Evolutionary conservation across 2,113 vertebrate species (phyloP).

Genomic region (Heterochromis multidens): DNA sequence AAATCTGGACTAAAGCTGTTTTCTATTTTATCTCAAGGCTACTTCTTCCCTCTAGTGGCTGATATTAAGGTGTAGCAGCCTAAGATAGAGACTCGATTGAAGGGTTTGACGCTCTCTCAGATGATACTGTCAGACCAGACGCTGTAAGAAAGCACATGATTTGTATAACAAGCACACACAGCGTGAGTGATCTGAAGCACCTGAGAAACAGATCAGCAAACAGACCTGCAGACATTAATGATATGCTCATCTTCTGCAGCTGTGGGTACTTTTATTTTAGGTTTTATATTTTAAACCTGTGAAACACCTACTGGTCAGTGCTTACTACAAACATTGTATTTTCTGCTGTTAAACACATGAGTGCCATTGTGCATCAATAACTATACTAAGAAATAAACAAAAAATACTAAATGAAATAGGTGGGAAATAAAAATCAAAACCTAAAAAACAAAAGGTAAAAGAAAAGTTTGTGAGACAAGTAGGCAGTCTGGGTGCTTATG

Average conservation of each 20-base stretch:
- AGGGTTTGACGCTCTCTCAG: background rate
- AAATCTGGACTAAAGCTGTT: background rate
- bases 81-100: background rate
- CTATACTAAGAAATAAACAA: background rate
- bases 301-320: background rate
- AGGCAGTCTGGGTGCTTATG: background rate
- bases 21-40: background rate
- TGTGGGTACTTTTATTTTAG: background rate
- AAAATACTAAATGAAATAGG: background rate
- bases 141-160: background rate
- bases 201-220: background rate
- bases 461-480: background rate
- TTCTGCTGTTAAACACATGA: background rate
- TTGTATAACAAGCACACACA: background rate
- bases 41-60: background rate
- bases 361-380: background rate
- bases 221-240: background rate
- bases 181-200: background rate
- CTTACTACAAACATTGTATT: background rate
- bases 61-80: background rate
- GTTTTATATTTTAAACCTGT: background rate
- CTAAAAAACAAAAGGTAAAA: background rate
- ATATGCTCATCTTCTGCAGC: background rate
- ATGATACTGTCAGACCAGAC: background rate
- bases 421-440: background rate